Percentiles rank a stretch among this genome's conserved stretches.
These are phyloP conservation scores for Anomalospiza imberbis DNA, from an alignment of 2,797 vertebrate genomes.

Conservation along the genomic window DNA sequence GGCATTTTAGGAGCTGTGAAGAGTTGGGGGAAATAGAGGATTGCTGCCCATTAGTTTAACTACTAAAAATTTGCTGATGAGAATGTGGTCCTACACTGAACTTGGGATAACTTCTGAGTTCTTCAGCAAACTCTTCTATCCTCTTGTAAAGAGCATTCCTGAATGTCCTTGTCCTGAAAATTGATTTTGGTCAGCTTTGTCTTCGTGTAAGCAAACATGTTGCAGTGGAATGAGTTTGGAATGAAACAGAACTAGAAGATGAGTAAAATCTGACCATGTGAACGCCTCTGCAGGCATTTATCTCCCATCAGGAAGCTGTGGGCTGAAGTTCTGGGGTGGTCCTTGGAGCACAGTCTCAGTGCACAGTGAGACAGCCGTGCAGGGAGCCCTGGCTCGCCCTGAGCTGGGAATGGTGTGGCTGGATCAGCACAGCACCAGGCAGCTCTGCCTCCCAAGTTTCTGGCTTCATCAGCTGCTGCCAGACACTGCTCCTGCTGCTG, in stretches of 20 bases:
- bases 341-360: not conserved
- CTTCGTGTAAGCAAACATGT: not conserved
- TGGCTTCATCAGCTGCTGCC: not conserved
- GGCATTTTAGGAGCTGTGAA: not conserved
- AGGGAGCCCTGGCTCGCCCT: not conserved
- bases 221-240: conserved; percentile 32
- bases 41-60: not conserved
- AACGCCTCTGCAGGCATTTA: conserved; percentile 48
- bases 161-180: not conserved
- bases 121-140: not conserved
- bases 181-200: not conserved
- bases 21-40: not conserved
- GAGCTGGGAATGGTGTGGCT: not conserved
- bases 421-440: not conserved
- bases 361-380: not conserved
- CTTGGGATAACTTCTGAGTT: not conserved
- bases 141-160: not conserved
- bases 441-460: conserved; percentile 17
- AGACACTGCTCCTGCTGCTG: not conserved
- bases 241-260: conserved; percentile 26
- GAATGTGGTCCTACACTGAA: not conserved
- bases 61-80: not conserved
- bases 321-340: conserved; percentile 59
- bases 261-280: conserved; percentile 45
- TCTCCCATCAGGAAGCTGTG: conserved; percentile 61